These are phyloP conservation scores for Psix sp. DNA, from an alignment of 1,140 invertebrate species.

Conservation along the genomic window DNA sequence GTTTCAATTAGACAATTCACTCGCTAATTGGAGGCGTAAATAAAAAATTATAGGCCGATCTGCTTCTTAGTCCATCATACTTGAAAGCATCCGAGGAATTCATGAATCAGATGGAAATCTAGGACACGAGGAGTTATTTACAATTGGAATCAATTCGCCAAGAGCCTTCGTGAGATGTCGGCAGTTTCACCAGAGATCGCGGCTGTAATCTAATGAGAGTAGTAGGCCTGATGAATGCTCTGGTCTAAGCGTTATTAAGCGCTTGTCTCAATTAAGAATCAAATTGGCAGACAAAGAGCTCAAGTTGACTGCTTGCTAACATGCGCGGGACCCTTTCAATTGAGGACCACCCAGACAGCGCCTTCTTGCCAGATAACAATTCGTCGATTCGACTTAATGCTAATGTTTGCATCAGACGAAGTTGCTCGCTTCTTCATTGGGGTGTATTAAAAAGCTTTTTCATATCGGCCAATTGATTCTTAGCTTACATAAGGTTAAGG, in stretches of 20 bases:
- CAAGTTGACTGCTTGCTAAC: conserved; percentile 72
- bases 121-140: conserved; percentile 20
- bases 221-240: conserved; percentile 46
- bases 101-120: conserved; percentile 42
- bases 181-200: conserved; percentile 27
- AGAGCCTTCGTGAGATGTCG: conserved; percentile 25
- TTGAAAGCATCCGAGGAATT: conserved; percentile 33
- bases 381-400: conserved; percentile 54
- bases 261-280: conserved; percentile 70
- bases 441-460: conserved; percentile 39
- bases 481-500: conserved; percentile 13
- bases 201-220: conserved; percentile 61
- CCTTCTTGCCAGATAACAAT: conserved; percentile 55
- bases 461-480: conserved; percentile 23
- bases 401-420: conserved; percentile 42
- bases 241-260: conserved; percentile 63
- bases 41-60: conserved; percentile 15
- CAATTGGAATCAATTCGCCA: conserved; percentile 40
- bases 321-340: conserved; percentile 68
- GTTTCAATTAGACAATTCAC: conserved; percentile 44
- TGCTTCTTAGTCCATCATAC: conserved; percentile 27
- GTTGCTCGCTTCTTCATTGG: conserved; percentile 49
- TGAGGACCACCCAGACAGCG: conserved; percentile 71
- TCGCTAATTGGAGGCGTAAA: conserved; percentile 28
- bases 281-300: conserved; percentile 72